Base-by-base conservation (phyloP, 2,888 invertebrate species). In the Tachina grossa region DNA sequence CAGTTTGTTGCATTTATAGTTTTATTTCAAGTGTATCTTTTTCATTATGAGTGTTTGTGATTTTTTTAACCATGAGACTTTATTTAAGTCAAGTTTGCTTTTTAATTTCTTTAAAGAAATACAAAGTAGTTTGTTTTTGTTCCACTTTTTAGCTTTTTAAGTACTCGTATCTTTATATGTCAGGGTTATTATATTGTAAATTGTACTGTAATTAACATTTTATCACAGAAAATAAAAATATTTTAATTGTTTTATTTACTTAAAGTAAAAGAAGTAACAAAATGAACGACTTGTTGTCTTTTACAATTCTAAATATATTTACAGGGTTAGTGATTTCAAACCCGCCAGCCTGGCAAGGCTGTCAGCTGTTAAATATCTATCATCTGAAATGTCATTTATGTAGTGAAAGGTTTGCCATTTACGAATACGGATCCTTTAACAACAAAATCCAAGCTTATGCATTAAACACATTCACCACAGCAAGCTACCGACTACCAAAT, bases 131-230 rank as follows among this genome's bases (percentile, higher is more conserved):
- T 22, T 55, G 19, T n/a, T n/a, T n/a, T n/a, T n/a, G n/a, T n/a
- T n/a, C n/a, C n/a, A n/a, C n/a, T n/a, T n/a, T n/a, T n/a, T n/a
- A n/a, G n/a, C 19, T 22, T 22, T 13, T 0, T 49, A 51, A 9
- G 49, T 47, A 47, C 14, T 45, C 10, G 16, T 53, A 43, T 71
- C 22, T 55, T 55, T 41, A 43, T 55, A 45, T 71, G 69, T 55
- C 69, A 71, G 45, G 55, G 69, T 71, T 55, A 53, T 39, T 68
- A 16, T 41, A 53, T 19, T 39, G 16, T 49, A 55, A n/a, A 14
- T 11, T 39, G 14, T 1, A 45, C 6, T 31, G 31, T 6, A 31
- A 31, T 31, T 31, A 31, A 31, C 31, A 1, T 68, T 43, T 43
- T 43, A 55, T 69, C 43, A 69, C 14, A 53, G 8, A 14, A 53